Evolutionary conservation across 1,140 invertebrate genomes (phyloP).

Genomic region (Drosophila watanabei): DNA sequence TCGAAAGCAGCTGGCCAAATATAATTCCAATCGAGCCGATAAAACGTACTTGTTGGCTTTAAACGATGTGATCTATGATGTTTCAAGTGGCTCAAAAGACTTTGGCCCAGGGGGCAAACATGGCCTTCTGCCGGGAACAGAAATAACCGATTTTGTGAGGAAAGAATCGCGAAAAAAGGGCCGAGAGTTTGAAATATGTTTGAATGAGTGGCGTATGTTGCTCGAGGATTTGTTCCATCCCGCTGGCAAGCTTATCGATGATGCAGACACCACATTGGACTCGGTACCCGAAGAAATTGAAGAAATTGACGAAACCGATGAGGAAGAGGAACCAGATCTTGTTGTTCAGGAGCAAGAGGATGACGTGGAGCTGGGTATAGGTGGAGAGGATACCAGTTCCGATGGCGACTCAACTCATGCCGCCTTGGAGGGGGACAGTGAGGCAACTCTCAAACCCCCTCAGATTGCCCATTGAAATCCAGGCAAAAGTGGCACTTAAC

Average conservation of each 20-base stretch:
- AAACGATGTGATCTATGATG: constrained; percentile 44
- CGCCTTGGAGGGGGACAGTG: not conserved
- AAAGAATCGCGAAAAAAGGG: not conserved
- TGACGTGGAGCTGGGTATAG: not conserved
- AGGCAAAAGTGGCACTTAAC: constrained; percentile 56
- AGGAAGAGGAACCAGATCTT: not conserved
- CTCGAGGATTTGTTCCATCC: constrained; percentile 52
- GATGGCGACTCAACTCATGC: constrained; percentile 7
- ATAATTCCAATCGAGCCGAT: constrained; percentile 12
- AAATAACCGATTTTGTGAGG: constrained; percentile 21
- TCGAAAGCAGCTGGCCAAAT: constrained; percentile 11
- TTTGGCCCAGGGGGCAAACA: constrained; percentile 47
- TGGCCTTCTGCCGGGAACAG: constrained; percentile 27
- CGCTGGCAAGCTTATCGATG: constrained; percentile 19
- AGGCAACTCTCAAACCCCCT: not conserved
- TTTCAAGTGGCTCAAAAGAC: constrained; percentile 37
- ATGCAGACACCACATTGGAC: not conserved
- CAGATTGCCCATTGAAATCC: constrained; percentile 35
- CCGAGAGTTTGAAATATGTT: not conserved
- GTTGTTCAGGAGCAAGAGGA: not conserved
- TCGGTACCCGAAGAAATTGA: not conserved
- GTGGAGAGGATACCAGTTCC: constrained; percentile 3
- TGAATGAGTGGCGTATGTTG: constrained; percentile 28
- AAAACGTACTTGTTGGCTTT: constrained; percentile 44
- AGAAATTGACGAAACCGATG: not conserved